Base-by-base conservation (phyloP, 2,888 invertebrate genomes). In the Orchestes rusci region DNA sequence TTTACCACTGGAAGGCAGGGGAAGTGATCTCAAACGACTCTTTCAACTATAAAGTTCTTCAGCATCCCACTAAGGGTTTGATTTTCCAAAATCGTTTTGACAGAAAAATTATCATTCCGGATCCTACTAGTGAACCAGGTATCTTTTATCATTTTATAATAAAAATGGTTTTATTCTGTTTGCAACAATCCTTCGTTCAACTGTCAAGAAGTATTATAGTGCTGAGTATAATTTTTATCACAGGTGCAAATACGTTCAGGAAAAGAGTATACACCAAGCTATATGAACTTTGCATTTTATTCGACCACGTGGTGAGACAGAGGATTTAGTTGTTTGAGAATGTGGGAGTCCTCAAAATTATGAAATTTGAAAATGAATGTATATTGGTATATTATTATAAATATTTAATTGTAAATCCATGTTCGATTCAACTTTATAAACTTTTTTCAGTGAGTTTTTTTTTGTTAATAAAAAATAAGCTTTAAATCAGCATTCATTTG, bases 81-180 rank as follows among this genome's bases (percentile, higher is more conserved):
- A 66, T 84, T 23, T 90, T 91, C 59, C 84, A 85, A 71, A 87
- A 87, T 62, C 77, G 81, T 39, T 79, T 83, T 52, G 90, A 91
- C 62, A 76, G 84, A 56, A 85, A 85, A 66, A 74, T 80, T 29
- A 74, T 91, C 35, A 80, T 75, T 56, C 81, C 85, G 0, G 82
- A 88, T 60, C 84, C 86, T 0, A 62, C 64, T 1, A 67, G 68
- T 19, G 65, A 72, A 0, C 81, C 82, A 0, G 48, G 48, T 43
- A 19, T 15, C 15, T 30, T 27, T n/a, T 32, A 3, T 10, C 3
- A 1, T 15, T 16, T 2, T 3, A 28, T 7, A 12, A 5, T 20
- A 5, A 3, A 13, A 17, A 17, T 16, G 18, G 16, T 29, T 4
- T 29, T 20, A 8, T n/a, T 36, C n/a, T 35, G 8, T 18, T 35